Percentiles rank a stretch among this genome's conserved stretches.
These are phyloP conservation scores for Cebidichthys violaceus DNA, from an alignment of 2,113 vertebrate species.

Conservation along the genomic window DNA sequence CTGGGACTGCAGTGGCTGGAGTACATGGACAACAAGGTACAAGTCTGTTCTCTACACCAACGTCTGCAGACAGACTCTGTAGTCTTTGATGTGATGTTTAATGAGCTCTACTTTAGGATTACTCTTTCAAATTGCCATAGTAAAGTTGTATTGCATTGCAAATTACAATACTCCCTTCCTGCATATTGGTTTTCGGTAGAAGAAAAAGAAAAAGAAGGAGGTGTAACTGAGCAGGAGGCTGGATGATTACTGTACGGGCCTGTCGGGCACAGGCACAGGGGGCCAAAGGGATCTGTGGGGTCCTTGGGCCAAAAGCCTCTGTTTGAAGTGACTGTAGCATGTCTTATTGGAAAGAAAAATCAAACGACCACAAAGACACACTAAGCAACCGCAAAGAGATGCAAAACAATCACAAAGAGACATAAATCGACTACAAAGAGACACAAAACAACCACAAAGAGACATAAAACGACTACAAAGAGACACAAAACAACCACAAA, in stretches of 20 bases:
- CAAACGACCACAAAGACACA: background rate
- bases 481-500: too few species aligned
- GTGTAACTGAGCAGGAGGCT: background rate
- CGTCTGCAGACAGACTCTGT: background rate
- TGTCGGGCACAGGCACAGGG: too few species aligned
- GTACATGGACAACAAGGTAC: conserved; percentile 91
- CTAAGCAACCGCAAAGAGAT: background rate
- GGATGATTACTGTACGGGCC: too few species aligned
- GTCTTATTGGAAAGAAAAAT: background rate
- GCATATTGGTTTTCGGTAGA: background rate
- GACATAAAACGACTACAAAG: too few species aligned
- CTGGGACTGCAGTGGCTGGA: conserved; percentile 97
- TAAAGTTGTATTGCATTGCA: background rate
- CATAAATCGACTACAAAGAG: too few species aligned
- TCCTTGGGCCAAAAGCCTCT: too few species aligned
- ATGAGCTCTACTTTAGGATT: background rate
- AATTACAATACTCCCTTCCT: too few species aligned
- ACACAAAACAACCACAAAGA: too few species aligned
- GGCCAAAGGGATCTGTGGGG: too few species aligned
- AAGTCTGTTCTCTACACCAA: background rate
- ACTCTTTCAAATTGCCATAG: background rate
- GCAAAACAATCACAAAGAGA: too few species aligned
- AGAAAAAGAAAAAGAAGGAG: background rate
- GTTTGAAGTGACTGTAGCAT: background rate
- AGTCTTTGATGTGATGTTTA: background rate